Evolutionary conservation across 1,140 invertebrate genomes (phyloP).

Genomic region (Antheraea mylitta): DNA sequence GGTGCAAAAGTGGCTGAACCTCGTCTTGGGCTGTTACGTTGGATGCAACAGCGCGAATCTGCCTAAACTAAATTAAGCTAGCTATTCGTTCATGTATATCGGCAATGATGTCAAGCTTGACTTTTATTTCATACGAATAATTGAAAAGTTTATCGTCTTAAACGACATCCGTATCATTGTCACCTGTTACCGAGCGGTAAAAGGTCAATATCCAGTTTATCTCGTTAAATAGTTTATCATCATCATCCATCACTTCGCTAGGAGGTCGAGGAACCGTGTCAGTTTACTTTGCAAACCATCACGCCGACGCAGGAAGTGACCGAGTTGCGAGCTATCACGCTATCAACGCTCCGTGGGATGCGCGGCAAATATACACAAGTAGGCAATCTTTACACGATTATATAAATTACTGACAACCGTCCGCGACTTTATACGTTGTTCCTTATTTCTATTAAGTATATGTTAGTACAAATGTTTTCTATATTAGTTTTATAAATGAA

Average conservation of each 20-base stretch:
- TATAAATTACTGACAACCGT: background rate
- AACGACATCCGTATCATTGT: background rate
- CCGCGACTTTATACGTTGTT: no score
- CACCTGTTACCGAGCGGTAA: background rate
- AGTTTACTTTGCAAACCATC: constrained; percentile 32
- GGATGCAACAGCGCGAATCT: no score
- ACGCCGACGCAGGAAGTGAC: constrained; percentile 20
- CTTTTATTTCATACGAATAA: no score
- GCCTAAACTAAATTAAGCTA: no score
- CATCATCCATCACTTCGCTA: constrained; percentile 27
- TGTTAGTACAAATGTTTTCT: no score
- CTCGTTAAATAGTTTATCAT: constrained; percentile 13
- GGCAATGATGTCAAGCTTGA: no score
- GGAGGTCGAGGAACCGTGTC: constrained; percentile 7
- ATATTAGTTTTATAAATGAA: no score
- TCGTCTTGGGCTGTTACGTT: no score
- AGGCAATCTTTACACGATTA: constrained; percentile 1
- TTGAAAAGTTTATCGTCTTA: no score
- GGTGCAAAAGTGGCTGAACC: no score
- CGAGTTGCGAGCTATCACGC: constrained; percentile 12
- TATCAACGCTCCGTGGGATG: constrained; percentile 6
- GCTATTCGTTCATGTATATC: no score
- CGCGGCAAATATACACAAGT: background rate
- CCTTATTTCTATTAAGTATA: no score
- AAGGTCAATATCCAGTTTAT: constrained; percentile 33